A percentile compares a stretch with the other conserved stretches of the same genome.
Evolutionary conservation across 2,888 invertebrate species (phyloP).

Genomic region (Euzetes globulus): DNA sequence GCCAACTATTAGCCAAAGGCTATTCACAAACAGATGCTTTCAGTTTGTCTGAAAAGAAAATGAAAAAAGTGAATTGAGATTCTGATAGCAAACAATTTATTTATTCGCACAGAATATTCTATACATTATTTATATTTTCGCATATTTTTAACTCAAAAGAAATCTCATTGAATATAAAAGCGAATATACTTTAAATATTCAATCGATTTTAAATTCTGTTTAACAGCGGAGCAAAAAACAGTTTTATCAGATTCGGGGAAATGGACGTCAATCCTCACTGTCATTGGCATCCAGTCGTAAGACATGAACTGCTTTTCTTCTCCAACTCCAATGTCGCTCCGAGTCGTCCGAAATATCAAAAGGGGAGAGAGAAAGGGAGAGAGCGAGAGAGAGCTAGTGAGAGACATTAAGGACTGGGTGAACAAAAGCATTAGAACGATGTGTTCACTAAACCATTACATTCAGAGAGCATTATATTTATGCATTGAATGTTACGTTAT

Average conservation of each 20-base stretch:
- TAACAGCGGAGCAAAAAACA: not conserved
- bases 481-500: slow-evolving; percentile 26
- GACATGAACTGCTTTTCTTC: not conserved
- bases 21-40: not conserved
- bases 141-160: not conserved
- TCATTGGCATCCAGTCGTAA: slow-evolving; percentile 10
- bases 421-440: slow-evolving; percentile 23
- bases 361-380: not conserved
- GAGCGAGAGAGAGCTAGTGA: not conserved
- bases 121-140: slow-evolving; percentile 20
- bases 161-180: not conserved
- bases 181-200: not conserved
- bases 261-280: slow-evolving; percentile 2
- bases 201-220: not conserved
- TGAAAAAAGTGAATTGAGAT: not conserved
- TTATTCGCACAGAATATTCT: not conserved
- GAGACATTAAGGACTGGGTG: slow-evolving; percentile 3
- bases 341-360: not conserved
- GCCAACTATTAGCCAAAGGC: not conserved
- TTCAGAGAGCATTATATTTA: not conserved
- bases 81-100: not conserved
- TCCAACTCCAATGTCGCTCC: not conserved
- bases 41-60: not conserved
- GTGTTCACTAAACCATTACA: slow-evolving; percentile 8
- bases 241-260: slow-evolving; percentile 12